Evolutionary conservation across 2,888 invertebrate genomes (phyloP), one percentile per base, ranked within the genome.

Genomic region (Phaonia tiefii): DNA sequence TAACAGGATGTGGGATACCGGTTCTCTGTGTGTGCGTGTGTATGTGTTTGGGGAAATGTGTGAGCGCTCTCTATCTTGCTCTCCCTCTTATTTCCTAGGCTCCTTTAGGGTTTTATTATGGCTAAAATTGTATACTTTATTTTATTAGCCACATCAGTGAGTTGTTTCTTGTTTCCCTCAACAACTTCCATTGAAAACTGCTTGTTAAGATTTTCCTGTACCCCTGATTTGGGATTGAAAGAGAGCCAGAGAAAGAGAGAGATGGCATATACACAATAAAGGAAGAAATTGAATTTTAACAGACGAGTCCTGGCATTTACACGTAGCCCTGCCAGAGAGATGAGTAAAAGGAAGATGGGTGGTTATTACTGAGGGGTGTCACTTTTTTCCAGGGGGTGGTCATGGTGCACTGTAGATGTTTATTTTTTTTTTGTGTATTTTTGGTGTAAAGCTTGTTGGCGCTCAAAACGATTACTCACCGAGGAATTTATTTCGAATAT

Each of bases 401-500:
- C 49, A 20, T 66, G 69, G 49, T 15, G 26, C 1, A 22, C 51
- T n/a, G 60, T 49, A 51, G 10, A 31, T 69, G 66, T 69, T 20
- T 75, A 69, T 25, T 51, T 26, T 37, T 31, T 10, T 80, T 17
- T 7, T 60, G 70, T 11, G 31, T 5, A 78, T n/a, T 75, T 79
- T 69, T 70, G 60, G 49, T 65, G 75, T 58, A 79, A 77, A 60
- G 74, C 74, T 82, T 86, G 85, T 80, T 86, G 85, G 86, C 85
- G 86, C 78, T 82, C 83, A 87, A 87, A 87, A 88, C 89, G 89
- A 90, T 89, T 89, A 89, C 89, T 90, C 89, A 89, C 87, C 86
- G 86, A 88, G 89, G 89, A 88, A 89, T 90, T 90, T 90, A 89
- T 89, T 90, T 90, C 88, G 88, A 89, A 89, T 89, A 89, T 89